phyloP scores from a whole-genome alignment of 1,140 invertebrate genomes.

The Calephelis nemesis region DNA sequence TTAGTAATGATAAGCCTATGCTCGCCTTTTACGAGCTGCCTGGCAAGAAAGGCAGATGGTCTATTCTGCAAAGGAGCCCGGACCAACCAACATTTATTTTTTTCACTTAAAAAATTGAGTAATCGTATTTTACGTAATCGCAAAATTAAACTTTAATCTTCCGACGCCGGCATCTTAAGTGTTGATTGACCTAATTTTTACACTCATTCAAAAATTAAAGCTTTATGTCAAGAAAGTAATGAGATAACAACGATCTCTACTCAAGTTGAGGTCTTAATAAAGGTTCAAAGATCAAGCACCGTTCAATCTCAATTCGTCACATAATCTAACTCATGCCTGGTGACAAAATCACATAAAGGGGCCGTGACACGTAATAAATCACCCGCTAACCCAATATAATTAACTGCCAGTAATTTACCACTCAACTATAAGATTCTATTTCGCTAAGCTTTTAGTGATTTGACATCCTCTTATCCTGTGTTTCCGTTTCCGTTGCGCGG shows the following conservation, averaged over 20 bases:
- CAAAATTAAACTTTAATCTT: no score
- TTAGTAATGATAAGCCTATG: no score
- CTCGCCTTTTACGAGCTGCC: no score
- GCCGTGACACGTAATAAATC: slow-evolving; percentile 17
- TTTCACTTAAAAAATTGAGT: no score
- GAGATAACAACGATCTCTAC: not conserved
- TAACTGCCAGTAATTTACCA: slow-evolving; percentile 18
- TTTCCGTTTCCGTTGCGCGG: no score
- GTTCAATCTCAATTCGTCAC: slow-evolving; percentile 24
- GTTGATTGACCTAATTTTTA: no score
- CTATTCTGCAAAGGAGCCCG: no score
- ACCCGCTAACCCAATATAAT: slow-evolving; percentile 20
- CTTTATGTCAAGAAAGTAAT: not conserved
- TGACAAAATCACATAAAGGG: slow-evolving; percentile 12
- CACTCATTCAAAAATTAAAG: no score
- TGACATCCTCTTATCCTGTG: not conserved
- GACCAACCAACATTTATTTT: no score
- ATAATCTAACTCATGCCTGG: slow-evolving; percentile 10
- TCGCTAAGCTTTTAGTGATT: not conserved
- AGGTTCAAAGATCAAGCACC: not conserved
- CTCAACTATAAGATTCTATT: not conserved
- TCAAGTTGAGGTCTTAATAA: not conserved
- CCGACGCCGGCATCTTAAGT: no score
- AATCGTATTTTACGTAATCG: no score
- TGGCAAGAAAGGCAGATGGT: no score